A percentile compares a stretch with the other conserved stretches of the same genome.
phyloP scores from a whole-genome alignment of 2,888 invertebrate genomes.

The Scaptomyza flava region DNA sequence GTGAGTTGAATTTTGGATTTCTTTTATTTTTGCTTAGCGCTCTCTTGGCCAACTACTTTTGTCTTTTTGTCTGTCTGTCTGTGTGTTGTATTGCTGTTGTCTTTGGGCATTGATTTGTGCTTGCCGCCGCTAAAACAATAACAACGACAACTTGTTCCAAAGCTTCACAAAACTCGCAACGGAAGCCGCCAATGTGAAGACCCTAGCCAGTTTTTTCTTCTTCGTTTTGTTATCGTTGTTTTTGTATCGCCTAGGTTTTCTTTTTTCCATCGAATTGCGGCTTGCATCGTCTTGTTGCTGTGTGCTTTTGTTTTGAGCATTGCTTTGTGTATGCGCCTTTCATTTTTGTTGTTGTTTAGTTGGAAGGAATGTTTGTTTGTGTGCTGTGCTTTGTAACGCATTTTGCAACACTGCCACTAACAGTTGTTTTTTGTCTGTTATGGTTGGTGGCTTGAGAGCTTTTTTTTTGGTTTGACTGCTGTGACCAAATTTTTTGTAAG shows the following conservation, averaged over 20 bases:
- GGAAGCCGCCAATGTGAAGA: conserved; percentile 75
- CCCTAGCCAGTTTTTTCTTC: conserved; percentile 51
- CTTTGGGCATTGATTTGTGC: conserved; percentile 66
- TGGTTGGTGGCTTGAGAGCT: conserved; percentile 10
- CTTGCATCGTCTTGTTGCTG: conserved; percentile 26
- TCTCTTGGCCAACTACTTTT: conserved; percentile 44
- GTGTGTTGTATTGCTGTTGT: conserved; percentile 21
- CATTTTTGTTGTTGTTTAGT: conserved; percentile 35
- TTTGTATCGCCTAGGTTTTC: conserved; percentile 37
- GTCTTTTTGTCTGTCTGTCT: conserved; percentile 11
- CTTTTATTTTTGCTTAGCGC: conserved; percentile 35
- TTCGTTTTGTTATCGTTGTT: conserved; percentile 5
- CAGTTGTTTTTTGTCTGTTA: conserved; percentile 22
- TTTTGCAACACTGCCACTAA: conserved; percentile 62
- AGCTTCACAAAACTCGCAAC: conserved; percentile 61
- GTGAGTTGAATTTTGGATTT: conserved; percentile 27
- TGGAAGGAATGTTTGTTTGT: conserved; percentile 23
- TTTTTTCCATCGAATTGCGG: conserved; percentile 20
- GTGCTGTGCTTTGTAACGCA: conserved; percentile 8
- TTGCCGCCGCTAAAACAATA: conserved; percentile 46
- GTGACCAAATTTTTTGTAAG: conserved; percentile 18
- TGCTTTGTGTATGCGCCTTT: conserved; percentile 59
- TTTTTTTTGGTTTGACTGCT: not conserved
- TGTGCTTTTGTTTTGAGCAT: conserved; percentile 62
- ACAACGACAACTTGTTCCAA: conserved; percentile 59